Evolutionary conservation across 2,797 vertebrate genomes (phyloP).

Genomic region (Thunnus albacares): DNA sequence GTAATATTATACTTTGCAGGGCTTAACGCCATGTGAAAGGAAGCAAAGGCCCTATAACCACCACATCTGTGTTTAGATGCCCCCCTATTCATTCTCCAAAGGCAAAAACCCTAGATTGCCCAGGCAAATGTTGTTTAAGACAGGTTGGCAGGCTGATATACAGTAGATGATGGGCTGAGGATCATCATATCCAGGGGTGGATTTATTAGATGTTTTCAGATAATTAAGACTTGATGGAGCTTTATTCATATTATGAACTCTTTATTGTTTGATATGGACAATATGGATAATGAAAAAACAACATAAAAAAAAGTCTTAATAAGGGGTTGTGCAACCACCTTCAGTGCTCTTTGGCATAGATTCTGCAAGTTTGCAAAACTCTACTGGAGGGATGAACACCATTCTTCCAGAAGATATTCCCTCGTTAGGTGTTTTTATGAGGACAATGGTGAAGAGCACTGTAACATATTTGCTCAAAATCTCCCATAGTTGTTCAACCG

Average conservation of each 20-base stretch:
- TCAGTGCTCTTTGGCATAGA: too few relatives aligned
- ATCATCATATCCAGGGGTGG: too few relatives aligned
- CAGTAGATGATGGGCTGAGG: not conserved
- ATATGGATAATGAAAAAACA: too few relatives aligned
- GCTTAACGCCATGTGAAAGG: conserved; percentile 45
- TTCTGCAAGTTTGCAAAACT: not conserved
- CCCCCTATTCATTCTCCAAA: conserved; percentile 11
- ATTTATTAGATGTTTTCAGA: not conserved
- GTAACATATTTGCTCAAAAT: not conserved
- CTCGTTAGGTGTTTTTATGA: not conserved
- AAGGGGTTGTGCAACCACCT: not conserved
- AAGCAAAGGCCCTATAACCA: conserved; percentile 49
- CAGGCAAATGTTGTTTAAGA: not conserved
- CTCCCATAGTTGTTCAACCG: not conserved
- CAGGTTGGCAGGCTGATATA: not conserved
- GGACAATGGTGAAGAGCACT: not conserved
- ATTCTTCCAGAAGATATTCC: not conserved
- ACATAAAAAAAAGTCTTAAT: too few relatives aligned
- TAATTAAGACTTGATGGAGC: not conserved
- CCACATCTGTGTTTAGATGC: conserved; percentile 60
- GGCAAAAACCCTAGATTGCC: conserved; percentile 9
- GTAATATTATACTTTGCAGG: conserved; percentile 56
- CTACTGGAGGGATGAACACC: not conserved
- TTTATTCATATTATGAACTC: not conserved
- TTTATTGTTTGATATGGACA: too few relatives aligned